These are phyloP conservation scores for Cygnus olor DNA, from an alignment of 2,797 vertebrate genomes.

Conservation along the genomic window DNA sequence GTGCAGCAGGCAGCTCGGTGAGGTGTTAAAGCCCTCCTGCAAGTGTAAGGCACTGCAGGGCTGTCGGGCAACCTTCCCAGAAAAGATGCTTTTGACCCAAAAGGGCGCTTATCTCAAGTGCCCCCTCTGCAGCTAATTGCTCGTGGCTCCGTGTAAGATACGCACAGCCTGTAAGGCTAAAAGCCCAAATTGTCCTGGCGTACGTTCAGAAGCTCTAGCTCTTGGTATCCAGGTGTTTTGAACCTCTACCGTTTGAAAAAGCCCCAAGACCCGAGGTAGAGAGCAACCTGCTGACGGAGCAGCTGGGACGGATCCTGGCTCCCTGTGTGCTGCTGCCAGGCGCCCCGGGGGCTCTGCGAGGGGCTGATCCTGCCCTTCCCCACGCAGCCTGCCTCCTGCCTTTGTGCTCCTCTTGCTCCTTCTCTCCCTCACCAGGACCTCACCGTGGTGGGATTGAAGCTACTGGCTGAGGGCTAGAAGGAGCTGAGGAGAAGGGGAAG, in stretches of 20 bases:
- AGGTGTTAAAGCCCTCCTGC: neutral
- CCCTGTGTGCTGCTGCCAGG: neutral
- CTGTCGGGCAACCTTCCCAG: conserved; percentile 45
- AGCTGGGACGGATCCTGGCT: neutral
- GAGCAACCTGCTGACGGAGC: neutral
- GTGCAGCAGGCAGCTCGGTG: neutral
- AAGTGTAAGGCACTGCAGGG: neutral
- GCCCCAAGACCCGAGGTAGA: neutral
- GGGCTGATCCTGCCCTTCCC: neutral
- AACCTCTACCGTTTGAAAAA: neutral
- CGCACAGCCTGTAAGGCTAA: neutral
- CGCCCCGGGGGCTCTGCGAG: fast-evolving
- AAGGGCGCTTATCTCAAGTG: conserved; percentile 5
- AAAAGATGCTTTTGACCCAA: conserved; percentile 27
- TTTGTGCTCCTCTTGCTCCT: neutral
- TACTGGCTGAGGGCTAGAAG: neutral
- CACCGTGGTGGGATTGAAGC: neutral
- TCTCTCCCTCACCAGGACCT: neutral
- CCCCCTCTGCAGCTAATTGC: conserved; percentile 33
- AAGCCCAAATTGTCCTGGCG: neutral
- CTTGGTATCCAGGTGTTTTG: neutral
- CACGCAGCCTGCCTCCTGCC: neutral
- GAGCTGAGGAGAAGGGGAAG: neutral
- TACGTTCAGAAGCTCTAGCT: neutral
- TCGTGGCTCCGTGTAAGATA: neutral